phyloP scores from a whole-genome alignment of 2,888 invertebrate genomes.

The Drosophila neotestacea region DNA sequence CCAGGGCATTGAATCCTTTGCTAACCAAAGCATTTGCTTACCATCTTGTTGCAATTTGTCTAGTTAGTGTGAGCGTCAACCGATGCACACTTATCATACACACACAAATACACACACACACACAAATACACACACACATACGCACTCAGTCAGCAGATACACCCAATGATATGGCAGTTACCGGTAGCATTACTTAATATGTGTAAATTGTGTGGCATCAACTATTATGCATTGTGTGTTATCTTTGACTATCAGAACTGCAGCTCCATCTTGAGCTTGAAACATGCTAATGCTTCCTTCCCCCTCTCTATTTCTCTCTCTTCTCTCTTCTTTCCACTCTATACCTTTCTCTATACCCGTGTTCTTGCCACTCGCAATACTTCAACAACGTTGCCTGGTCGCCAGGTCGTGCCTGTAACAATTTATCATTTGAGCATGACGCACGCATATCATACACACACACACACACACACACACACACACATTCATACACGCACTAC shows the following conservation, averaged over 20 bases:
- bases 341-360: not conserved
- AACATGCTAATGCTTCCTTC: slow-evolving; percentile 33
- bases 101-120: slow-evolving; percentile 21
- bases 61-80: slow-evolving; percentile 52
- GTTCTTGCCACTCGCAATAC: slow-evolving; percentile 16
- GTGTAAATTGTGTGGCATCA: slow-evolving; percentile 82
- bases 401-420: slow-evolving; percentile 66
- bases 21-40: slow-evolving; percentile 51
- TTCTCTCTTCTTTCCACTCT: not conserved
- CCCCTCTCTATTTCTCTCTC: not conserved
- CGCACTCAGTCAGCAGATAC: slow-evolving; percentile 20
- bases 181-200: slow-evolving; percentile 80
- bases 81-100: slow-evolving; percentile 46
- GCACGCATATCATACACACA: slow-evolving; percentile 59
- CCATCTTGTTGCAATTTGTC: slow-evolving; percentile 72
- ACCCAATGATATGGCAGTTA: slow-evolving; percentile 54
- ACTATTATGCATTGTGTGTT: slow-evolving; percentile 79
- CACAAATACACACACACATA: slow-evolving; percentile 12
- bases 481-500: slow-evolving; percentile 18
- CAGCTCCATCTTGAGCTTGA: slow-evolving; percentile 35
- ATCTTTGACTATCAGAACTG: slow-evolving; percentile 66
- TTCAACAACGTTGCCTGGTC: slow-evolving; percentile 39
- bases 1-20: slow-evolving; percentile 46
- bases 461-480: slow-evolving; percentile 24
- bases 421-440: slow-evolving; percentile 79